Percentiles rank a stretch among this genome's conserved stretches.
These are phyloP conservation scores for Phodopus roborovskii DNA, from an alignment of 2,113 vertebrate genomes.

Conservation along the genomic window DNA sequence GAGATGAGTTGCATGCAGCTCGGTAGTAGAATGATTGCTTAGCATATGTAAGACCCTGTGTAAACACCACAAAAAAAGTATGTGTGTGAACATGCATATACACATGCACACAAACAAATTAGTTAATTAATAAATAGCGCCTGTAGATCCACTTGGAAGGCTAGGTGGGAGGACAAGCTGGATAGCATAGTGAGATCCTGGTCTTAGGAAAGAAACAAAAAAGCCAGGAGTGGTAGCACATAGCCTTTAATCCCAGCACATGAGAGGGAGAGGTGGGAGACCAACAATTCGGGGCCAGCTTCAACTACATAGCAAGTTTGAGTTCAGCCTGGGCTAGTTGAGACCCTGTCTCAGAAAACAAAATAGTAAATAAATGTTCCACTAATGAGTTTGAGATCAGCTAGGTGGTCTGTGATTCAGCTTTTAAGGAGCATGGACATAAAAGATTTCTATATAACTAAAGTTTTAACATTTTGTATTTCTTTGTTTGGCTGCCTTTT, in stretches of 20 bases:
- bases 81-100: neutral
- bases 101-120: neutral
- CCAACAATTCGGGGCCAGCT: neutral
- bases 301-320: neutral
- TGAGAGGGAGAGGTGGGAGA: neutral
- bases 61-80: neutral
- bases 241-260: neutral
- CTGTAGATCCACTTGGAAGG: neutral
- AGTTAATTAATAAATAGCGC: neutral
- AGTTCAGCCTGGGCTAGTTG: neutral
- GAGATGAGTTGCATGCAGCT: constrained; percentile 18
- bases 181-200: neutral
- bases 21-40: neutral
- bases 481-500: constrained; percentile 47
- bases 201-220: neutral
- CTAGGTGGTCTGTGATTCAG: neutral
- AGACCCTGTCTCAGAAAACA: neutral
- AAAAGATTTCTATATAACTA: constrained; percentile 14
- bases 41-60: neutral
- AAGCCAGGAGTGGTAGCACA: neutral
- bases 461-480: constrained; percentile 28
- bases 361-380: neutral
- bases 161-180: neutral
- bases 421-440: constrained; percentile 2
- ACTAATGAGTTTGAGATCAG: neutral